A percentile compares a stretch with the other conserved stretches of the same genome.
Evolutionary conservation across 2,113 vertebrate species (phyloP).

Genomic region (Probosciger aterrimus): DNA sequence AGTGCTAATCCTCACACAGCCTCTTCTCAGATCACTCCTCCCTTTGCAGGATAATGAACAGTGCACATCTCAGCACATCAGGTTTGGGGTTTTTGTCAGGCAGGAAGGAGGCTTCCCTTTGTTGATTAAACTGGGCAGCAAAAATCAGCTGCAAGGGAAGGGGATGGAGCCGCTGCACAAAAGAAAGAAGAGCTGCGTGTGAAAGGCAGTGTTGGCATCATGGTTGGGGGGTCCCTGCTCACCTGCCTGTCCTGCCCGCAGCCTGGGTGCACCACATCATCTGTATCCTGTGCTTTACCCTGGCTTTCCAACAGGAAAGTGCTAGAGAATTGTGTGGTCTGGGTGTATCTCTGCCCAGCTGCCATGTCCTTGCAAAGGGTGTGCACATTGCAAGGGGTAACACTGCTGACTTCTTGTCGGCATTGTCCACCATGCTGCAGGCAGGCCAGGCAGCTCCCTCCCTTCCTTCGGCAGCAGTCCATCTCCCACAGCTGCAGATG

Average conservation of each 20-base stretch:
- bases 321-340: too few species aligned
- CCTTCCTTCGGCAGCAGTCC: neutral
- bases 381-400: neutral
- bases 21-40: neutral
- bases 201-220: neutral
- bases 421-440: accelerated
- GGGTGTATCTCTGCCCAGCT: neutral
- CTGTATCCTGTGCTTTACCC: too few species aligned
- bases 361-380: neutral
- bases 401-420: too few species aligned
- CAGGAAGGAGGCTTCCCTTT: neutral
- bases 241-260: too few species aligned
- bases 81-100: neutral
- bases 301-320: too few species aligned
- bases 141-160: neutral
- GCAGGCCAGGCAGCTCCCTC: neutral
- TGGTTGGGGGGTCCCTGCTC: accelerated
- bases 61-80: neutral
- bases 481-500: neutral
- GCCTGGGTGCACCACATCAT: accelerated
- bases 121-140: neutral
- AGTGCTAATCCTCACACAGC: neutral
- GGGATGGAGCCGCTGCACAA: neutral
- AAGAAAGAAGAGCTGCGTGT: neutral
- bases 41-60: neutral